Percentiles rank a stretch among this genome's conserved stretches.
Evolutionary conservation across 2,888 invertebrate genomes (phyloP).

Genomic region (Mongoloraphidia duomilia): DNA sequence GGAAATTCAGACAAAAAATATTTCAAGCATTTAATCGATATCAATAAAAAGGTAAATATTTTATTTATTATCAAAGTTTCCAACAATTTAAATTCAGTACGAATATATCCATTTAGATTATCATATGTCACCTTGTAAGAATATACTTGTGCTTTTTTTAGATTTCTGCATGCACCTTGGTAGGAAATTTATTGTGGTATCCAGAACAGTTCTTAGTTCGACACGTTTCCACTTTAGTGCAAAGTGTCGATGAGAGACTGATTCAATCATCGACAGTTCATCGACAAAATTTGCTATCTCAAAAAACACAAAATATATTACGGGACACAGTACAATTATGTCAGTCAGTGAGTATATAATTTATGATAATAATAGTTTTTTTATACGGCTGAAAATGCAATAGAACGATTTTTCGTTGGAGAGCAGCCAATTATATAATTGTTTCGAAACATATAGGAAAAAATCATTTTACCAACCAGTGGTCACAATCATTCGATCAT

Average conservation of each 20-base stretch:
- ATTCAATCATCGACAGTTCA: slow-evolving; percentile 21
- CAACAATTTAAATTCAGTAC: no score
- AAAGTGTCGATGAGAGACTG: slow-evolving; percentile 33
- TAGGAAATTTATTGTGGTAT: slow-evolving; percentile 72
- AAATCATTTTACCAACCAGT: no score
- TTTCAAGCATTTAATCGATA: slow-evolving; percentile 55
- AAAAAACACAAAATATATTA: slow-evolving; percentile 40
- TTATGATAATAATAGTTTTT: no score
- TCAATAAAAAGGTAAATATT: slow-evolving; percentile 52
- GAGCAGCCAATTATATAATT: no score
- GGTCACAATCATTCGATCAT: no score
- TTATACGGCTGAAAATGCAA: no score
- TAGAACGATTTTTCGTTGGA: no score
- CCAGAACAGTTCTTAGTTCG: slow-evolving; percentile 66
- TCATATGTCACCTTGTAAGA: background rate
- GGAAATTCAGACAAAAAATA: slow-evolving; percentile 63
- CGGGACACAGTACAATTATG: slow-evolving; percentile 43
- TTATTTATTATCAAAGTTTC: background rate
- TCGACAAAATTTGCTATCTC: slow-evolving; percentile 40
- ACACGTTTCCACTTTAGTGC: slow-evolving; percentile 41
- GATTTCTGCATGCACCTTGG: slow-evolving; percentile 63
- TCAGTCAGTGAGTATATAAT: slow-evolving; percentile 29
- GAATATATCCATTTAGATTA: no score
- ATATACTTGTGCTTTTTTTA: slow-evolving; percentile 26
- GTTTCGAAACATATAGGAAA: no score